Evolutionary conservation across 2,797 vertebrate genomes (phyloP), one percentile per base, ranked within the genome.

Genomic region (Somateria mollissima): DNA sequence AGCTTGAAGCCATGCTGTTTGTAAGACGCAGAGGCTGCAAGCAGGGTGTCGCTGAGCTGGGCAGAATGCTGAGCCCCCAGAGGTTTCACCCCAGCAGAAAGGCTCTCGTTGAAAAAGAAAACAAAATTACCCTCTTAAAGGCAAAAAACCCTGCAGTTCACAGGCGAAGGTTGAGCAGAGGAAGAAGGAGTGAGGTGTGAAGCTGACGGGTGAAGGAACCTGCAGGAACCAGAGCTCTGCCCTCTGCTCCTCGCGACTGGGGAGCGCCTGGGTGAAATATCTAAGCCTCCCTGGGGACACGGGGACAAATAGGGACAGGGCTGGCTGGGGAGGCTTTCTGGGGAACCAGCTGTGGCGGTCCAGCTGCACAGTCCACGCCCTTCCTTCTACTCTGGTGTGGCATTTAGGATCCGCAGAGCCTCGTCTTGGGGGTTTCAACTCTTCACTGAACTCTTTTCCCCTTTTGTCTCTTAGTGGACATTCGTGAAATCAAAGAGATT

Each of bases 401-500:
- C 34, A 8, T 49, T 61, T 36, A n/a, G 39, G 37, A 78, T 34
- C 22, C 21, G 8, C 51, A 54, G 69, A 39, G 15, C 37, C 21
- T 71, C 36, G 27, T 0, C 51, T 0, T 53, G 32, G 57, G 61
- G n/a, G 60, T 58, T 21, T 49, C 36, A 27, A 6, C 78, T 49
- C 1, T 54, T 88, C 0, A 0, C 61, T 21, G 16, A 66, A 14
- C 41, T 43, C 5, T 62, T 34, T 51, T 15, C 67, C 32, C 88
- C 53, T 25, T 91, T 62, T 76, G 45, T 95, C 76, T 79, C 14
- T 3, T 47, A 99, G 99, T 99, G 94, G 99, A 99, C 91, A 99
- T 99, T 73, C 98, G 99, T 36, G 99, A 99, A 95, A 99, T 99
- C 97, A 99, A 99, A 95, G 99, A 99, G 98, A 99, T 99, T 67